Percentiles rank a stretch among this genome's conserved stretches.
These are phyloP conservation scores for Leucophora obtusa DNA, from an alignment of 2,888 invertebrate species.

Conservation along the genomic window DNA sequence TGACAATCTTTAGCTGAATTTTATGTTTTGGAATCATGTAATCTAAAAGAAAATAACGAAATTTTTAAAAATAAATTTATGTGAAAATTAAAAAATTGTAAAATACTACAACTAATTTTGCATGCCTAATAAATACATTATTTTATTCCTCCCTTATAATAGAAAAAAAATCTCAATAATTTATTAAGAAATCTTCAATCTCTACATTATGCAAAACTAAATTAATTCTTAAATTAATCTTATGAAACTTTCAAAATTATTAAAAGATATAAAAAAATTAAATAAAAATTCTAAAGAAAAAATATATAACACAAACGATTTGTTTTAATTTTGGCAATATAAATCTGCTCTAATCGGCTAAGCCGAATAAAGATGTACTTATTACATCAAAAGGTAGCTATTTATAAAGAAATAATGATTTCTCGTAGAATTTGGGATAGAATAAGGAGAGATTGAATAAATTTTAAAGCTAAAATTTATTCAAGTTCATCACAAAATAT, in stretches of 20 bases:
- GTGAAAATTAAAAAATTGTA: slow-evolving; percentile 10
- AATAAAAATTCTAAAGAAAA: slow-evolving; percentile 24
- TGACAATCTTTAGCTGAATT: slow-evolving; percentile 56
- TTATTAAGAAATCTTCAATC: slow-evolving; percentile 41
- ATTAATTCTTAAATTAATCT: slow-evolving; percentile 57
- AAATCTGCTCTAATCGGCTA: no score
- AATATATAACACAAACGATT: not conserved
- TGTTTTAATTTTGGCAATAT: no score
- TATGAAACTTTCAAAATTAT: slow-evolving; percentile 55
- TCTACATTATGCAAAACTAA: slow-evolving; percentile 50
- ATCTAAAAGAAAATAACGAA: not conserved
- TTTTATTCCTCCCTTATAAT: slow-evolving; percentile 42
- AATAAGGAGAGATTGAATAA: no score
- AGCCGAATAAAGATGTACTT: no score
- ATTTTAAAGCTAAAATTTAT: no score
- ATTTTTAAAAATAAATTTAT: not conserved
- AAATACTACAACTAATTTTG: slow-evolving; percentile 31
- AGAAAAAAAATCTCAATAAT: slow-evolving; percentile 6
- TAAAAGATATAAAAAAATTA: slow-evolving; percentile 15
- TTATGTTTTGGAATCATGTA: slow-evolving; percentile 21
- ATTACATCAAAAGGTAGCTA: no score
- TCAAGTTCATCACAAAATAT: no score
- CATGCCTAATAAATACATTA: slow-evolving; percentile 39
- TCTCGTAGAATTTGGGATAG: no score
- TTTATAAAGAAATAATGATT: no score